phyloP scores from a whole-genome alignment of 2,797 vertebrate species.

The Hemitrygon akajei region DNA sequence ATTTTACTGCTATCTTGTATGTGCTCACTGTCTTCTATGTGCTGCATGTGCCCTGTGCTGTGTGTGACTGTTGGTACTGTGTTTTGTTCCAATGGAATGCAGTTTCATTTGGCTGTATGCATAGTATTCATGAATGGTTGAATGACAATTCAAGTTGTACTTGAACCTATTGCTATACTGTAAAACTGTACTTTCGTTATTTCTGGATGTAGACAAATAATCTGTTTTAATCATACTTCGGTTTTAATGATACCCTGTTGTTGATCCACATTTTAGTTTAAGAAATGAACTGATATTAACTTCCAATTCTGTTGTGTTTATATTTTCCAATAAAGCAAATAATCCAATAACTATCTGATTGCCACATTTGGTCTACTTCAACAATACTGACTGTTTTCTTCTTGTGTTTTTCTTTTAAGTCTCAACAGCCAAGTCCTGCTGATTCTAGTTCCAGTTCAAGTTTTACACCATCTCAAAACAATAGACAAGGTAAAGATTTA shows the following conservation, averaged over 20 bases:
- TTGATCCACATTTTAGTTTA: not conserved
- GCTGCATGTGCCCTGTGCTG: too few relatives aligned
- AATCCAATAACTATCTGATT: not conserved
- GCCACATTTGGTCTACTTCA: not conserved
- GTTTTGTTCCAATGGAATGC: too few relatives aligned
- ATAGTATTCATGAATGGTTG: too few relatives aligned
- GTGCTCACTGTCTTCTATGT: too few relatives aligned
- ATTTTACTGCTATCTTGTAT: too few relatives aligned
- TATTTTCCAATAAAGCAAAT: not conserved
- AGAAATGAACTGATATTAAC: not conserved
- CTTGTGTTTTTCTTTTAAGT: conserved; percentile 52
- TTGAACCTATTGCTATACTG: not conserved
- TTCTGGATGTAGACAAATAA: too few relatives aligned
- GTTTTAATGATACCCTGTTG: not conserved
- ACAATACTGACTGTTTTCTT: not conserved
- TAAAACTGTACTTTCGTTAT: too few relatives aligned
- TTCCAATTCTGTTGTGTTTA: not conserved
- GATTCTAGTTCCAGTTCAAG: conserved; percentile 81
- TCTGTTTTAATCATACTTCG: not conserved
- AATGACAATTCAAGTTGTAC: too few relatives aligned
- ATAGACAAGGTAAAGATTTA: conserved; percentile 69
- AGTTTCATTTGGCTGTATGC: too few relatives aligned
- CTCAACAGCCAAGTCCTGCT: conserved; percentile 85
- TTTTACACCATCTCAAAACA: conserved; percentile 68
- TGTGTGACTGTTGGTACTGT: too few relatives aligned